Evolutionary conservation across 2,888 invertebrate genomes (phyloP), one percentile per base, ranked within the genome.

Genomic region (Caenorhabditis afra): DNA sequence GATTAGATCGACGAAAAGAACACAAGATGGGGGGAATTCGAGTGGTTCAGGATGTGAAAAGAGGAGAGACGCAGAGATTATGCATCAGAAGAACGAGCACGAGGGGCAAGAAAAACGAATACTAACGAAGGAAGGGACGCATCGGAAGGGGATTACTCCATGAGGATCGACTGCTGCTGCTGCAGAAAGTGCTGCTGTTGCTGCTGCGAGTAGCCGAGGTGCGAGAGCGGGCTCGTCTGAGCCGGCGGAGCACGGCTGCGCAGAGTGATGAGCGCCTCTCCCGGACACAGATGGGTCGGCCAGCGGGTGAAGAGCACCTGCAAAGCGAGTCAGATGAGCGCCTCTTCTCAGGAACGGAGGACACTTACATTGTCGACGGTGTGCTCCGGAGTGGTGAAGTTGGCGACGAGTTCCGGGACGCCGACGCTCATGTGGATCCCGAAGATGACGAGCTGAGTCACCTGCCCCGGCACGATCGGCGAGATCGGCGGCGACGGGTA

Each of bases 401-500:
- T 81, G 23, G 81, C 81, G 14, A 85, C 67, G 16, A 84, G 52
- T 41, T 85, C 85, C 12, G 81, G 80, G 18, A 80, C 74, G 1
- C 84, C 84, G 20, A 81, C 57, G 49, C 61, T 81, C 50, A 67
- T 58, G n/a, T 62, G 58, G 52, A 84, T 70, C 11, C 81, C 81
- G 49, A 81, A 82, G 66, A 82, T 65, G 52, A 84, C 59, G 35
- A 79, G 49, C 66, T 84, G 84, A 12, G 77, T 62, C 22, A 83
- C 65, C 57, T 79, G 84, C 53, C 84, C 84, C 29, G 81, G 81
- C 5, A 86, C 67, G 39, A 84, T 86, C 18, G 86, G 86, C 20
- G 84, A 85, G 44, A 86, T 84, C 12, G 86, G 86, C 20, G 86
- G 86, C 3, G 86, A 86, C 7, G 86, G 86, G 64, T 84, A 86